Conservation (phyloP, 2,888 invertebrate species). For the Limnephilus marmoratus region DNA sequence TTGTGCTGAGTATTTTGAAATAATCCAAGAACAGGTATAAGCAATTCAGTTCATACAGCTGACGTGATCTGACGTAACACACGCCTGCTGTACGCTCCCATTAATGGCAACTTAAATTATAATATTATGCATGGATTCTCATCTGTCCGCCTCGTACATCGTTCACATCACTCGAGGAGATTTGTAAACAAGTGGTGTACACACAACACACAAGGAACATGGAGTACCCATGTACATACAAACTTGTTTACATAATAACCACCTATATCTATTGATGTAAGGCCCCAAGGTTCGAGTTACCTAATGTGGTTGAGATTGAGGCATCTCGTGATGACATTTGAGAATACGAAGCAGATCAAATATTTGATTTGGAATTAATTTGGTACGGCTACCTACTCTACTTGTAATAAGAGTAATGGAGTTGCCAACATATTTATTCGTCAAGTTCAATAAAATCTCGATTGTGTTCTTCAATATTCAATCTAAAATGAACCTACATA, state of each 20-base stretch:
- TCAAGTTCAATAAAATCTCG: no score
- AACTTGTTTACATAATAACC: not conserved
- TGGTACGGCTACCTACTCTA: not conserved
- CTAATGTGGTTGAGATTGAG: not conserved
- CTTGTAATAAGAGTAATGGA: not conserved
- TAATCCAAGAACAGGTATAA: not conserved
- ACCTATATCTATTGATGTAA: not conserved
- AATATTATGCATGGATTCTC: not conserved
- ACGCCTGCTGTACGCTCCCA: not conserved
- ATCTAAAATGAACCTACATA: no score
- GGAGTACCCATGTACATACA: not conserved
- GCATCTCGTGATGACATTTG: not conserved
- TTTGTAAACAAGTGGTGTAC: not conserved
- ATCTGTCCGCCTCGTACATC: not conserved
- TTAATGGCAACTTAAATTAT: not conserved
- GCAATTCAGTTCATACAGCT: not conserved
- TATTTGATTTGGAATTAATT: not conserved
- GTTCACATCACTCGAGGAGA: not conserved
- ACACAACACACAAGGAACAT: not conserved
- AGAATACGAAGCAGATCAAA: slow-evolving; percentile 2
- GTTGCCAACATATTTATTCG: no score
- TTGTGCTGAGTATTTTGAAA: not conserved
- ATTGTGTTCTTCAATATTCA: no score
- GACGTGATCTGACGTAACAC: not conserved
- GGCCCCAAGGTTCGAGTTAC: not conserved